A percentile compares a stretch with the other conserved stretches of the same genome.
Evolutionary conservation across 2,888 invertebrate species (phyloP).

Genomic region (Selenia dentaria): DNA sequence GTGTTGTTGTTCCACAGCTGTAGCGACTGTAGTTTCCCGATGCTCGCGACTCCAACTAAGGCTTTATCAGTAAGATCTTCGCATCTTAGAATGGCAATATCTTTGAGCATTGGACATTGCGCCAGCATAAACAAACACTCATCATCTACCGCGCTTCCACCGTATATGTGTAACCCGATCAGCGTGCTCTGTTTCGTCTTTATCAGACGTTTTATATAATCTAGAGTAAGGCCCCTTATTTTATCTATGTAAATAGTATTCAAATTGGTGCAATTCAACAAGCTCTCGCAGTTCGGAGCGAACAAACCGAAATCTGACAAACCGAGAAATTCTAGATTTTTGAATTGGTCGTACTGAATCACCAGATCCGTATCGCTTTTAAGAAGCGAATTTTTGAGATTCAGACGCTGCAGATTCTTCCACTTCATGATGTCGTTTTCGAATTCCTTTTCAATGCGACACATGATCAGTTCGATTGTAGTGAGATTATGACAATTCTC

Average conservation of each 20-base stretch:
- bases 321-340: constrained; percentile 56
- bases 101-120: constrained; percentile 58
- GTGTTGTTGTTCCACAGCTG: constrained; percentile 74
- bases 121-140: constrained; percentile 59
- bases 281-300: constrained; percentile 55
- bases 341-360: constrained; percentile 62
- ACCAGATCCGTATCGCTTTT: constrained; percentile 48
- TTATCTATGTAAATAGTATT: constrained; percentile 72
- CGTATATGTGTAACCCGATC: constrained; percentile 65
- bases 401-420: constrained; percentile 63
- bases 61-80: constrained; percentile 70
- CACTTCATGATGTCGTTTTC: constrained; percentile 59
- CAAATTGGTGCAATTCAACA: constrained; percentile 61
- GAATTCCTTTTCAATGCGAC: constrained; percentile 62
- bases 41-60: constrained; percentile 51
- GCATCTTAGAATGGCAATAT: constrained; percentile 70
- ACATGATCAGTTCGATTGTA: constrained; percentile 73
- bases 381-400: constrained; percentile 68
- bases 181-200: constrained; percentile 56
- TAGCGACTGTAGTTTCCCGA: constrained; percentile 57
- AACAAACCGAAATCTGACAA: constrained; percentile 74
- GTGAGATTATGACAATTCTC: constrained; percentile 61
- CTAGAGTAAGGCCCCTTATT: constrained; percentile 60
- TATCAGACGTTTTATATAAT: constrained; percentile 61
- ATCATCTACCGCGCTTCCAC: constrained; percentile 66